These are phyloP conservation scores for Otis tarda DNA, from an alignment of 2,113 vertebrate genomes.

Conservation along the genomic window DNA sequence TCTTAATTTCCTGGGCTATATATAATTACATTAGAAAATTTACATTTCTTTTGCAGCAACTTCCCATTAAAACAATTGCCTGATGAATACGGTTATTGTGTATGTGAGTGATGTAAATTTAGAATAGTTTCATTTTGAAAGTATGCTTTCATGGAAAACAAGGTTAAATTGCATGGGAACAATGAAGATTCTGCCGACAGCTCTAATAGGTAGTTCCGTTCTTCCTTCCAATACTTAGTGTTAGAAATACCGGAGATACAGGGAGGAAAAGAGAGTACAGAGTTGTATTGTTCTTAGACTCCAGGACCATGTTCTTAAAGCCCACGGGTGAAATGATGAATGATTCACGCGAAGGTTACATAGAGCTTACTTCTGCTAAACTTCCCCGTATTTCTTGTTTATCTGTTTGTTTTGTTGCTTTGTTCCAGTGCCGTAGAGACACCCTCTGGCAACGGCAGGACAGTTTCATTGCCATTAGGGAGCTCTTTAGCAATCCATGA, in stretches of 20 bases:
- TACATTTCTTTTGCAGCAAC: neutral
- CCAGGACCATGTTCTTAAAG: neutral
- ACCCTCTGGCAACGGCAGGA: slow-evolving; percentile 53
- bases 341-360: neutral
- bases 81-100: neutral
- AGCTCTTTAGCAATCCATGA: neutral
- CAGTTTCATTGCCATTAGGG: neutral
- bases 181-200: neutral
- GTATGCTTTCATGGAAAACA: neutral
- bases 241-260: neutral
- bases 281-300: neutral
- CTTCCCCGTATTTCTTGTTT: neutral
- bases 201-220: neutral
- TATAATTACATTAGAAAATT: neutral
- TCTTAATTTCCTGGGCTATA: slow-evolving; percentile 15
- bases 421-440: slow-evolving; percentile 25
- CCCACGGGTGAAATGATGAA: neutral
- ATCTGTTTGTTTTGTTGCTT: neutral
- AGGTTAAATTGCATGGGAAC: slow-evolving; percentile 15
- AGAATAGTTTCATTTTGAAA: neutral
- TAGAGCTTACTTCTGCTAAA: neutral
- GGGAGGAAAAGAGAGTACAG: neutral
- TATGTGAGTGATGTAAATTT: neutral
- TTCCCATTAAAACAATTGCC: neutral
- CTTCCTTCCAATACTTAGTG: neutral